phyloP scores from a whole-genome alignment of 1,140 invertebrate genomes.

The Brachionus plicatilis region DNA sequence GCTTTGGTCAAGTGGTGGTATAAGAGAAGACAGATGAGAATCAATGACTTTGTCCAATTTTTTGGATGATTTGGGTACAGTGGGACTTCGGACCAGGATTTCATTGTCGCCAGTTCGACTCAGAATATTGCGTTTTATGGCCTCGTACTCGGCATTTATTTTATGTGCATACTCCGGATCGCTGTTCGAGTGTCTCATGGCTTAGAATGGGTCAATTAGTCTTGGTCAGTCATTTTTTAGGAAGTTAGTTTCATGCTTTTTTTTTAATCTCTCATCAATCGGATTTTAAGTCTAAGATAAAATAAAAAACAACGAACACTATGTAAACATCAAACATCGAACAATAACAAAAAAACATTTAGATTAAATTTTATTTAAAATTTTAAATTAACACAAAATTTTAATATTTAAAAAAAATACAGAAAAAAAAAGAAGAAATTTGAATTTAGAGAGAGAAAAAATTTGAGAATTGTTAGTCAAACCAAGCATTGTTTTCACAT shows the following conservation, averaged over 20 bases:
- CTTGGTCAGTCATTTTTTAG: background rate
- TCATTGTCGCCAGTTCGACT: constrained; percentile 13
- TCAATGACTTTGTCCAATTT: background rate
- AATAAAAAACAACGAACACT: background rate
- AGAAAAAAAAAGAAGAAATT: background rate
- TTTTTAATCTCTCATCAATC: background rate
- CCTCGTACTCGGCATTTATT: constrained; percentile 27
- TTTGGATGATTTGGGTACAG: background rate
- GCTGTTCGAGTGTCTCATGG: background rate
- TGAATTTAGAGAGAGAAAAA: background rate
- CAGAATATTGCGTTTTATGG: background rate
- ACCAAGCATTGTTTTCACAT: background rate
- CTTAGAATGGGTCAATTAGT: background rate
- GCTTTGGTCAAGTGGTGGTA: background rate
- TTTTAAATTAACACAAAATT: background rate
- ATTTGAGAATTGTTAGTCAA: background rate
- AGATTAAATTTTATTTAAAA: constrained; percentile 1
- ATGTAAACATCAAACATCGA: background rate
- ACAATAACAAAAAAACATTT: background rate
- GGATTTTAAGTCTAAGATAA: background rate
- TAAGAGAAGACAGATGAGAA: background rate
- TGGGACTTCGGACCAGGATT: background rate
- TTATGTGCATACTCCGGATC: background rate
- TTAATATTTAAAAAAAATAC: background rate
- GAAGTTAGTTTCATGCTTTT: background rate